Base-by-base conservation (phyloP, 1,140 invertebrate species). In the Drosophila varians region DNA sequence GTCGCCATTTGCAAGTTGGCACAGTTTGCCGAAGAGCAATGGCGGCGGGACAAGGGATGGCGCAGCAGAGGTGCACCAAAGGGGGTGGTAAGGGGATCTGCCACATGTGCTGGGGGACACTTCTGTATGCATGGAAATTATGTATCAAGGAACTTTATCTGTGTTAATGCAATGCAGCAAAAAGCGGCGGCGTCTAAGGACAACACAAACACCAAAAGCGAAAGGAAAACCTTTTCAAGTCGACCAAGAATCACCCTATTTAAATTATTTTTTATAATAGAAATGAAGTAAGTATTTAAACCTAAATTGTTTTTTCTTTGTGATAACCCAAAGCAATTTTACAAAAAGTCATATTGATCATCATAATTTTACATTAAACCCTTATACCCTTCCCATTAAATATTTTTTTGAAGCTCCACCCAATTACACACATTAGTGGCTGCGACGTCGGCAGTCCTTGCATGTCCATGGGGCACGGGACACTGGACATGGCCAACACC, bases 101-200 rank as follows among this genome's bases (percentile, higher is more conserved):
- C 53, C 80, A 84, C 80, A 76, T 83, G 79, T 83, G 74, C 75
- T 53, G 65, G 52, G 54, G 55, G 76, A 74, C 66, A 74, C 74
- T 87, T 86, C 58, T 70, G 49, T 77, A 77, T 87, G 82, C 69
- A 87, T 77, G 74, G 60, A 87, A 87, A 87, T 87, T 82, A 87
- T 87, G 82, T 87, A 87, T 87, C 82, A 87, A 87, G 82, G 83
- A 86, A 87, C 82, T 86, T 86, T 87, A 86, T 86, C 82, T 86
- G 82, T 86, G 82, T 87, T 86, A 86, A 86, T 86, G 82, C 79
- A 86, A 86, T 86, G 82, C 82, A 86, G 77, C 82, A 86, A 82
- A 86, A 80, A 71, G 62, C 72, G 64, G 55, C 56, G 49, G 40
- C 42, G 65, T 49, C 56, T 57, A 47, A 74, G 71, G 42, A 53